Conservation (phyloP, 2,113 vertebrate species). For the Chloropsis hardwickii region DNA sequence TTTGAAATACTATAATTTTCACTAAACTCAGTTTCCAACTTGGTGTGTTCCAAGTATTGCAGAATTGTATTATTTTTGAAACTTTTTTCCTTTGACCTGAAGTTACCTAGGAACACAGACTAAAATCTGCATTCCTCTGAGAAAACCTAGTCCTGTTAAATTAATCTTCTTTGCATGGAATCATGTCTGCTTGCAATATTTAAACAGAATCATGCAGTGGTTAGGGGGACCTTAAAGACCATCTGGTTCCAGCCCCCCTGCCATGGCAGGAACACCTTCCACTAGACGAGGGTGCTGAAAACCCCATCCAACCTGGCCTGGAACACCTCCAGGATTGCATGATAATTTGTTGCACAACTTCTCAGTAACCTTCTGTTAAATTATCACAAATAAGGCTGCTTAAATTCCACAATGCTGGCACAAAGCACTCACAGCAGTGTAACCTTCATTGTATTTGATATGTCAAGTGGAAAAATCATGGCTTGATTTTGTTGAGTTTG, state of each 20-base stretch:
- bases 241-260: not conserved
- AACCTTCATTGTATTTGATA: constrained; percentile 4
- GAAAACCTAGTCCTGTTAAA: constrained; percentile 22
- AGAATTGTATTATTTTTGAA: constrained; percentile 79
- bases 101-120: constrained; percentile 67
- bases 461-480: constrained; percentile 10
- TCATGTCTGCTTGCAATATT: not conserved
- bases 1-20: constrained; percentile 83
- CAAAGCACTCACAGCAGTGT: not conserved
- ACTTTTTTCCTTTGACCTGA: constrained; percentile 74
- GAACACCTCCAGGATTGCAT: not conserved
- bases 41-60: constrained; percentile 67
- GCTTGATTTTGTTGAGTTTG: not conserved
- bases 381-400: not conserved
- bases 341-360: not conserved
- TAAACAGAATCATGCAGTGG: not conserved
- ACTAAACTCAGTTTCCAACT: constrained; percentile 76
- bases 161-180: constrained; percentile 13
- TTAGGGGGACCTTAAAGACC: not conserved
- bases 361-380: not conserved
- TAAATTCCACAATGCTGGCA: not conserved
- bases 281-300: not conserved
- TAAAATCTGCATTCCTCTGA: constrained; percentile 47
- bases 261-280: not conserved
- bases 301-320: not conserved